Base-by-base conservation (phyloP, 2,797 vertebrate species). In the Taeniopygia guttata region DNA sequence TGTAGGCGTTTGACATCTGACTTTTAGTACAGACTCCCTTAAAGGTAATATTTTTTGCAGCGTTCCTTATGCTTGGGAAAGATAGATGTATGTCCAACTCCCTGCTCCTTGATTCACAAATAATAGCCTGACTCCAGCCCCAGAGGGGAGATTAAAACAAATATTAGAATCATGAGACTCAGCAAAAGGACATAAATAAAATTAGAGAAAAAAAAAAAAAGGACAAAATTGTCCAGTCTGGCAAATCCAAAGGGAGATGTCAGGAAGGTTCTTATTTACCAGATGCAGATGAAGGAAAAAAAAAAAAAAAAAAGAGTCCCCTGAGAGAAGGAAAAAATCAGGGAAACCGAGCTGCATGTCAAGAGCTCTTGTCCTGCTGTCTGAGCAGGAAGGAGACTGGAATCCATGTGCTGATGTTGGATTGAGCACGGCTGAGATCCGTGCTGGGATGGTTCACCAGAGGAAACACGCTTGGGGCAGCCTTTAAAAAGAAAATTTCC, bases 151-250 rank as follows among this genome's bases (percentile, higher is more conserved):
- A 40, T 94, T 69, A 83, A 95, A 90, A 75, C 46, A 80, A 86
- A 86, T 59, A 54, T 87, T 20, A 45, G 68, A 78, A 89, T 42
- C 67, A 59, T 69, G 83, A 86, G 62, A 90, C 76, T 90, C 90
- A 89, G 73, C 67, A 92, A 94, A 88, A 69, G 55, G n/a, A 90
- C 46, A 58, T 64, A 93, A 93, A 93, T 78, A 91, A 90, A 92
- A 84, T 46, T 4, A 49, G 18, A 59, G 48, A n/a, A 70, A 21
- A 40, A 59, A 7, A 14, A 34, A 34, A 58, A 55, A 40, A 58
- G 5, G 1, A 34, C 54, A 60, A 58, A 62, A 64, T 14, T 62
- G 46, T 36, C 38, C 69, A 90, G 74, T 74, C 58, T 81, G 66
- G 32, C 30, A 93, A 94, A 94, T 52, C 81, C 72, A 63, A 84